phyloP scores from a whole-genome alignment of 2,888 invertebrate species.

The Amiota communis region DNA sequence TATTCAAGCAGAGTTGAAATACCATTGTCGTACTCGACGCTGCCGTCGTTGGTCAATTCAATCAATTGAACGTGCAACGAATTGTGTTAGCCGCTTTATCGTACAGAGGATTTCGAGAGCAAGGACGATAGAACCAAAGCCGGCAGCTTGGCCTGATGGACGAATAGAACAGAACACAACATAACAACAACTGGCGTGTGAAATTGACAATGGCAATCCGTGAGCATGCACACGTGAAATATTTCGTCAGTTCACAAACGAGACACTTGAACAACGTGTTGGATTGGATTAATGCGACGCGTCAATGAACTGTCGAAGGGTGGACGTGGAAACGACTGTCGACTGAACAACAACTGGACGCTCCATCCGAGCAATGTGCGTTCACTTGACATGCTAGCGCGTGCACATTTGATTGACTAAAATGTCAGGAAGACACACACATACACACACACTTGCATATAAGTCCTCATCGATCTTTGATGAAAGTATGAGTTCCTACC shows the following conservation, averaged over 20 bases:
- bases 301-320: background rate
- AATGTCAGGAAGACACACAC: conserved; percentile 11
- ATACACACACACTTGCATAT: too few relatives aligned
- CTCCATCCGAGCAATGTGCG: conserved; percentile 1
- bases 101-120: conserved; percentile 2
- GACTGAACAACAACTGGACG: background rate
- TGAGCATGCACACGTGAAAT: conserved; percentile 27
- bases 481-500: background rate
- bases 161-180: background rate
- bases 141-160: background rate
- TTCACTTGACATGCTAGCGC: conserved; percentile 23
- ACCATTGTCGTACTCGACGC: background rate
- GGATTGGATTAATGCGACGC: conserved; percentile 5
- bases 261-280: conserved; percentile 1
- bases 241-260: conserved; percentile 12
- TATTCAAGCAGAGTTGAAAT: too few relatives aligned
- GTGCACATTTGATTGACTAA: conserved; percentile 26
- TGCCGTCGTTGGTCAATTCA: conserved; percentile 51
- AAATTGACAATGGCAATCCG: conserved; percentile 57
- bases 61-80: conserved; percentile 66
- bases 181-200: conserved; percentile 56
- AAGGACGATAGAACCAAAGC: background rate
- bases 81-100: conserved; percentile 39
- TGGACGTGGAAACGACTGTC: background rate
- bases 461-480: too few relatives aligned